A percentile compares a stretch with the other conserved stretches of the same genome.
These are phyloP conservation scores for Paracanthobrama guichenoti DNA, from an alignment of 2,113 vertebrate genomes.

Conservation along the genomic window DNA sequence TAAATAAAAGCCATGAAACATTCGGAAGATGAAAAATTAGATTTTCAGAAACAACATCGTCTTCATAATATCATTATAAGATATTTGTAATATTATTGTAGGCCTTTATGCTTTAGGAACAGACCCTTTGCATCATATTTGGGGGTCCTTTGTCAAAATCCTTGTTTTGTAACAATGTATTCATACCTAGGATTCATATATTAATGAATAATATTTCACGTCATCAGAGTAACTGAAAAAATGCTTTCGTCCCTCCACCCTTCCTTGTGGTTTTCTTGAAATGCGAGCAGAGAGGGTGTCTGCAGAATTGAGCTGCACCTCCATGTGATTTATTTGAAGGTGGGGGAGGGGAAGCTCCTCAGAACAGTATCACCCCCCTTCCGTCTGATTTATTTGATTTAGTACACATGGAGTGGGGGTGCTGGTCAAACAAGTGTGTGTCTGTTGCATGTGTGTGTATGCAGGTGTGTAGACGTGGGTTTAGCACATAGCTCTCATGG, in stretches of 20 bases:
- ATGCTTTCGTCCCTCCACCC: neutral
- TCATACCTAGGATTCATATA: neutral
- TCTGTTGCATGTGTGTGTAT: conserved; percentile 43
- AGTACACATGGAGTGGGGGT: conserved; percentile 38
- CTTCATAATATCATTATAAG: neutral
- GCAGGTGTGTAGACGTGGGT: conserved; percentile 21
- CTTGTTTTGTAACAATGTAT: too few relatives aligned
- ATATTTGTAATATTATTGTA: neutral
- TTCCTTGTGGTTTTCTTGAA: conserved; percentile 13
- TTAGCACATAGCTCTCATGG: conserved; percentile 37
- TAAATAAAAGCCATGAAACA: neutral
- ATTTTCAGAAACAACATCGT: neutral
- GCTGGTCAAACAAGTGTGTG: conserved; percentile 41
- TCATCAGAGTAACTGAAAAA: neutral
- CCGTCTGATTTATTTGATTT: conserved; percentile 56
- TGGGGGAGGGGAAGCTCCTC: conserved; percentile 1
- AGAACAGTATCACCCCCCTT: neutral
- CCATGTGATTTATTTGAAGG: conserved; percentile 5
- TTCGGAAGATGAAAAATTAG: too few relatives aligned
- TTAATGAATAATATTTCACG: neutral
- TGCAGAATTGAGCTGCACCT: neutral
- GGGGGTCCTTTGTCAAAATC: neutral
- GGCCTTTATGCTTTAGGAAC: neutral
- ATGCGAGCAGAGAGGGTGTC: neutral
- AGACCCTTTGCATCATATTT: neutral